Evolutionary conservation across 2,888 invertebrate genomes (phyloP), one percentile per base, ranked within the genome.

Genomic region (Agrotis puta): DNA sequence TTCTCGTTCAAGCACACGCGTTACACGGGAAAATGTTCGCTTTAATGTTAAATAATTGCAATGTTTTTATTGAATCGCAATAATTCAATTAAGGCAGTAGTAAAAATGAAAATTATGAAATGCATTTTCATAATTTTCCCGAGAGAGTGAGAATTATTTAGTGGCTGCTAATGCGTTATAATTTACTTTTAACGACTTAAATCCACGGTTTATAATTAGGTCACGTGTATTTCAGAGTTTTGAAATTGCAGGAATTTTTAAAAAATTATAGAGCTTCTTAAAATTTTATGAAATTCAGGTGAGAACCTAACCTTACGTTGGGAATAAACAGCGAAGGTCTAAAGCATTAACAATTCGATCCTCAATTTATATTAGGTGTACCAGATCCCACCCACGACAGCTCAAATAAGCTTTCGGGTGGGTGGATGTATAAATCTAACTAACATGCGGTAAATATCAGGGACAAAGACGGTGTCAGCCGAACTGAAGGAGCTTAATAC

Each of bases 401-500:
- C 83, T 73, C 73, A 73, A 71, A 73, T 82, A 85, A 85, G 83
- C 82, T 84, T 74, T 79, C 69, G 69, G 84, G 84, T 83, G 82
- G 84, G 84, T 83, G 82, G 75, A 77, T 85, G 80, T 87, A 88
- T 89, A 90, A 91, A 92, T 92, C 90, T 88, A 83, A 83, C 77
- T 87, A 89, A 88, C 89, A 90, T 87, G 87, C 88, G 87, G 87
- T 87, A 88, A 89, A 89, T 90, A 89, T 91, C 88, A 88, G 87
- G 87, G 87, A 86, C 90, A 89, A 91, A 92, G 88, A 90, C 89
- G 87, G 85, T 88, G 92, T 92, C 92, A 93, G 89, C 88, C 87
- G 85, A 89, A 90, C 89, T 89, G 87, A 90, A 91, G 89, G 88
- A 88, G 90, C 92, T 92, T 92, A 90, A 90, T 91, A 85, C 88